A percentile compares a stretch with the other conserved stretches of the same genome.
phyloP scores from a whole-genome alignment of 2,797 vertebrate species.

The Scleropages formosus region DNA sequence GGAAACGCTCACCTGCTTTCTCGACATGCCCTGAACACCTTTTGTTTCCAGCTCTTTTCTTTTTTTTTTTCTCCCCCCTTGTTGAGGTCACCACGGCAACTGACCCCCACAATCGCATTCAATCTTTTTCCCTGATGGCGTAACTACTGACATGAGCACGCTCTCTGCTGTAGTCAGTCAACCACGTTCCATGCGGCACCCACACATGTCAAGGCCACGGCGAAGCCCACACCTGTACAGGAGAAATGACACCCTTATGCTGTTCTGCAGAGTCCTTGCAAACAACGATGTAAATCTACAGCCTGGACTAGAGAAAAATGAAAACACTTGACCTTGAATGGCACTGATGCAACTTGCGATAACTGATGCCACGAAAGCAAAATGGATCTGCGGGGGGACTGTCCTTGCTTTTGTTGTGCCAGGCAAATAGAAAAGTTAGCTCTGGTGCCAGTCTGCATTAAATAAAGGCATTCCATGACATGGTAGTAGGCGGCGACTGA shows the following conservation, averaged over 20 bases:
- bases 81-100: neutral
- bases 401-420: neutral
- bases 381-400: neutral
- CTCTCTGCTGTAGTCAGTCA: neutral
- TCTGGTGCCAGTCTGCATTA: too few species aligned
- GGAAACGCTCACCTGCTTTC: neutral
- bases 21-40: neutral
- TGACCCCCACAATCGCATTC: neutral
- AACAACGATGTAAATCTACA: constrained; percentile 17
- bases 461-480: too few species aligned
- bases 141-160: neutral
- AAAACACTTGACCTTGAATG: neutral
- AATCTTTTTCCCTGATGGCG: neutral
- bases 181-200: too few species aligned
- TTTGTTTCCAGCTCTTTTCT: neutral
- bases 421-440: neutral
- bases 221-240: too few species aligned
- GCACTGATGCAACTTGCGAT: neutral
- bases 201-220: too few species aligned
- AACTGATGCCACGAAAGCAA: neutral
- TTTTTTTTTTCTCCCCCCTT: too few species aligned
- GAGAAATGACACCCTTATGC: neutral
- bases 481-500: neutral
- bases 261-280: neutral
- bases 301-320: constrained; percentile 4